Evolutionary conservation across 2,888 invertebrate genomes (phyloP), one percentile per base, ranked within the genome.

Genomic region (Mactromeris polynyma): DNA sequence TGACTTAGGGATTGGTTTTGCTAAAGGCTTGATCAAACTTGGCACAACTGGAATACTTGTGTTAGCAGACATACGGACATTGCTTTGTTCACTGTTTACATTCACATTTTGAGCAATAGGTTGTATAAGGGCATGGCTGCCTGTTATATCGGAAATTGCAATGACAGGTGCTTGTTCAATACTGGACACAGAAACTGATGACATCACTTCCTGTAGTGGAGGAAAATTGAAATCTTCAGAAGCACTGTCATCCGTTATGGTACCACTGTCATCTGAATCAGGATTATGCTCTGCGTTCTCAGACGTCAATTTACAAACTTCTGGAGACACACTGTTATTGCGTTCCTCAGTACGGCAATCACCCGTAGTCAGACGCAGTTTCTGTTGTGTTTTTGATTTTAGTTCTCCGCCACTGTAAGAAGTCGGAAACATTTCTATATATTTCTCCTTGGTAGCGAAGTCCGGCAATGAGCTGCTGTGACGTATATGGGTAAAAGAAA

Each of bases 381-480:
- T 9, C 11, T 9, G n/a, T 9, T 64, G 9, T 0, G 58, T 26
- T 26, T 64, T 64, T 26, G n/a, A 64, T 64, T 64, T 64, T 2
- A 64, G 58, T 64, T 64, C 58, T 26, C 58, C 46, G n/a, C 40
- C 83, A 46, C 64, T 81, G 54, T 78, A 69, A 14, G 83, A 79
- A 11, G 81, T 87, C 36, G 86, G 81, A 31, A 77, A 40, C 78
- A 89, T 78, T 85, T 91, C 91, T 26, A 81, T 87, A 46, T 78
- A 86, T 64, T 81, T 86, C 58, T 89, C 89, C 40, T 88, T 87
- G 26, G 87, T 85, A 33, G 86, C 83, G 36, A 92, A 92, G 69
- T 93, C 91, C 36, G 94, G 94, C 40, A 94, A 69, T 14, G 94
- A 94, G 51, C 90, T 93, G 83, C 94, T 93, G 46, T 91, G 94